A percentile compares a stretch with the other conserved stretches of the same genome.
These are phyloP conservation scores for Bos javanicus DNA, from an alignment of 2,113 vertebrate genomes.

Conservation along the genomic window DNA sequence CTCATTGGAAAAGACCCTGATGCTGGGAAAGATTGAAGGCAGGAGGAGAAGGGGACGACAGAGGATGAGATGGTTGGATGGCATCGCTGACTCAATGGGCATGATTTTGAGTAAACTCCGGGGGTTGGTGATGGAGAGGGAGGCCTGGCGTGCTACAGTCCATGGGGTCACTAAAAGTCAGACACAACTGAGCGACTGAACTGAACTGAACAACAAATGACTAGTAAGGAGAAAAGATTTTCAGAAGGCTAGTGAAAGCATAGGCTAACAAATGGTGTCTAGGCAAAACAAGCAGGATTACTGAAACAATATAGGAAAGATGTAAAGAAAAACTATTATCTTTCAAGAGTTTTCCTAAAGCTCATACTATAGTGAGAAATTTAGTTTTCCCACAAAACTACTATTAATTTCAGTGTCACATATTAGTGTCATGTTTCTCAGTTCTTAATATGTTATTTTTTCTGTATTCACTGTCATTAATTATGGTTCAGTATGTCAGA, in stretches of 20 bases:
- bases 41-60: not conserved
- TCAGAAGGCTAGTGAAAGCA: not conserved
- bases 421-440: not conserved
- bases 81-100: not conserved
- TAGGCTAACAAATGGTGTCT: not conserved
- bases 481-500: not conserved
- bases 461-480: not conserved
- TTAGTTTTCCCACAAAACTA: not conserved
- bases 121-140: not conserved
- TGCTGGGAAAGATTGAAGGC: not conserved
- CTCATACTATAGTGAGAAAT: not conserved
- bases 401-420: not conserved
- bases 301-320: not conserved
- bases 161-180: not conserved
- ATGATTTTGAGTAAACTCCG: not conserved
- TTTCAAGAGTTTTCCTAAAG: not conserved
- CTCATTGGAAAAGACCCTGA: not conserved
- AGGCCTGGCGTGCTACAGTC: rapidly evolving
- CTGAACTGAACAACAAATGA: not conserved
- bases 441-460: not conserved
- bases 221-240: not conserved
- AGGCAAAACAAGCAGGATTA: not conserved
- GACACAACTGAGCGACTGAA: not conserved
- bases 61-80: not conserved
- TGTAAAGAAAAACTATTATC: not conserved